phyloP scores from a whole-genome alignment of 2,797 vertebrate species.

The Rhincodon typus region DNA sequence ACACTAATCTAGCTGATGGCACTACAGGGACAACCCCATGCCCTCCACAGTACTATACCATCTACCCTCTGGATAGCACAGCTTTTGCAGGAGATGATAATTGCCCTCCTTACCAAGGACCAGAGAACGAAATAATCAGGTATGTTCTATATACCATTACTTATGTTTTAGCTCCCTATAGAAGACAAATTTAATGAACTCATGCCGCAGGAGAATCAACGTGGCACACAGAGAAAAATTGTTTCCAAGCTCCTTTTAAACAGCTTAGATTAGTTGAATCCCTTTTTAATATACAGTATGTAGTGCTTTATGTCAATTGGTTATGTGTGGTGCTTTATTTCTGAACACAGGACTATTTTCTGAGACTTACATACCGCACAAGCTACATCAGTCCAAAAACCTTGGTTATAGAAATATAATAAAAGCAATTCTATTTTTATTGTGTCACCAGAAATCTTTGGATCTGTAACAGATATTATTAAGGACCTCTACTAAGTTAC shows the following conservation, averaged over 20 bases:
- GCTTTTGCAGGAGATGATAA: constrained; percentile 49
- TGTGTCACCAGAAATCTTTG: not conserved
- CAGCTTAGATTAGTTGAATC: not conserved
- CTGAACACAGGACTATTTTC: not conserved
- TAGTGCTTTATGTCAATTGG: too few species aligned
- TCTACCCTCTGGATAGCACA: constrained; percentile 54
- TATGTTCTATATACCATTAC: constrained; percentile 44
- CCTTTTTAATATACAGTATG: not conserved
- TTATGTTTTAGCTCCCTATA: not conserved
- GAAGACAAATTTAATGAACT: not conserved
- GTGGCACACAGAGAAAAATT: not conserved
- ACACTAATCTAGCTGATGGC: constrained; percentile 40
- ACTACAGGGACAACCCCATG: not conserved
- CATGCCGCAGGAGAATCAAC: not conserved
- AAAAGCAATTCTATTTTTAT: not conserved
- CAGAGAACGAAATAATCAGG: constrained; percentile 52
- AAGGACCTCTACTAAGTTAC: not conserved
- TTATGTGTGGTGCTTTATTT: not conserved
- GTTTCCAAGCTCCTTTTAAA: not conserved
- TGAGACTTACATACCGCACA: not conserved
- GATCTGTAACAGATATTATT: not conserved
- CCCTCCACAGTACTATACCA: constrained; percentile 56
- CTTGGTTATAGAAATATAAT: not conserved
- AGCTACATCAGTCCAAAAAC: not conserved
- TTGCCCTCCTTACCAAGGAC: constrained; percentile 39